These are phyloP conservation scores for Diachasmimorpha longicaudata DNA, from an alignment of 1,140 invertebrate genomes.

Conservation along the genomic window DNA sequence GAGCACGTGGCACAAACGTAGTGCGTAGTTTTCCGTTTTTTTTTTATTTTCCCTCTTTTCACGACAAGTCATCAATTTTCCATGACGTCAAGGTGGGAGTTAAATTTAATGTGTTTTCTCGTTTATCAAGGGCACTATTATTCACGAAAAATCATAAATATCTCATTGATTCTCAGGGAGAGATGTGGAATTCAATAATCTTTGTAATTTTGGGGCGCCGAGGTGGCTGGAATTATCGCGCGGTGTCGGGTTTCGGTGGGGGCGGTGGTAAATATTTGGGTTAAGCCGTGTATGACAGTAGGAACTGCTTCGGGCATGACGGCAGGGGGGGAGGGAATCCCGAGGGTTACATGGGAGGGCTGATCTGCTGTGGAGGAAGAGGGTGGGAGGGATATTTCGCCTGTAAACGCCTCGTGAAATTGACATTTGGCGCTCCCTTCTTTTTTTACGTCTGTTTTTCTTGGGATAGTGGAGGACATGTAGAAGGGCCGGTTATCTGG, in stretches of 20 bases:
- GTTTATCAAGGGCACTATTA: slow-evolving; percentile 29
- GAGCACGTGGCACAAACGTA: slow-evolving; percentile 17
- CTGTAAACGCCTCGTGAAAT: slow-evolving; percentile 20
- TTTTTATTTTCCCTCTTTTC: neutral
- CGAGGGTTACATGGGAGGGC: neutral
- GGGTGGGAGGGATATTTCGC: slow-evolving; percentile 14
- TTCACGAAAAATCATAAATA: slow-evolving; percentile 18
- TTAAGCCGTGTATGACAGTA: slow-evolving; percentile 46
- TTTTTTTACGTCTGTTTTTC: neutral
- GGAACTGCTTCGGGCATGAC: neutral
- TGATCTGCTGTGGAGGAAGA: too few species aligned
- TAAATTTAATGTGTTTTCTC: slow-evolving; percentile 35
- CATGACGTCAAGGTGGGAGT: slow-evolving; percentile 19
- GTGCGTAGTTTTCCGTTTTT: neutral
- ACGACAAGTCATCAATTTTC: neutral
- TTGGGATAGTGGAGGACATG: too few species aligned
- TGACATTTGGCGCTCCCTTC: slow-evolving; percentile 12
- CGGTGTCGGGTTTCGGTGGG: neutral
- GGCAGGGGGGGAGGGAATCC: neutral
- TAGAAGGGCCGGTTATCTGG: too few species aligned
- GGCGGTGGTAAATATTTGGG: slow-evolving; percentile 41
- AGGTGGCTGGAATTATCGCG: neutral
- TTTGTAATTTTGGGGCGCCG: neutral
- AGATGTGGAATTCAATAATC: neutral
- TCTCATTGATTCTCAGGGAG: neutral